Evolutionary conservation across 2,888 invertebrate species (phyloP), one percentile per base, ranked within the genome.

Genomic region (Scaptodrosophila latifasciaeformis): DNA sequence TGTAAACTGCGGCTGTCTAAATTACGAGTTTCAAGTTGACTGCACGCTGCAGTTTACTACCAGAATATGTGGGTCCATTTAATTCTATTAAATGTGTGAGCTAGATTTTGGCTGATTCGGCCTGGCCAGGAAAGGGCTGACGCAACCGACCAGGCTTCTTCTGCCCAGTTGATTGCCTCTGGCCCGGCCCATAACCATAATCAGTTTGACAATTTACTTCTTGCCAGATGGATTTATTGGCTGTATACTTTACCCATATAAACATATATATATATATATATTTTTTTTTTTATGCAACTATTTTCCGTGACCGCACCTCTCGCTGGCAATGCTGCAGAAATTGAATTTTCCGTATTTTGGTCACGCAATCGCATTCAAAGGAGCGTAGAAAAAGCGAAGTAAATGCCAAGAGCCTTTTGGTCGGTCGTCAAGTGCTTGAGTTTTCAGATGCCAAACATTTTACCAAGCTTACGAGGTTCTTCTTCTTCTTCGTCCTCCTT

Each of bases 291-390:
- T 34, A 24, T 29, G 12, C 27, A 2, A 12, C 30, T 24, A 46
- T 34, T 13, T 44, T 30, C 12, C 30, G 31, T 40, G 39, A 13
- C 47, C 21, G 19, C 18, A 17, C 17, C 17, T 15, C 30, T n/a
- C n/a, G n/a, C n/a, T n/a, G n/a, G n/a, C n/a, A n/a, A n/a, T n/a
- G n/a, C n/a, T n/a, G n/a, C n/a, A 31, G 17, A 54, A 65, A 65
- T 65, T 65, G 63, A 65, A 65, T 65, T 63, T 59, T 61, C 54
- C 46, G 61, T 61, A 65, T 63, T 65, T 63, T 49, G 61, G 65
- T 65, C 65, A 65, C 65, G 65, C 63, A 65, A 63, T 49, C 49
- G 46, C 45, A 51, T 59, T 62, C 56, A 61, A 56, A 60, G 40
- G 34, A 45, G 15, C 44, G 35, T 9, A 48, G 19, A 30, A 30